phyloP scores from a whole-genome alignment of 2,888 invertebrate species.

The Athripsodes cinereus region DNA sequence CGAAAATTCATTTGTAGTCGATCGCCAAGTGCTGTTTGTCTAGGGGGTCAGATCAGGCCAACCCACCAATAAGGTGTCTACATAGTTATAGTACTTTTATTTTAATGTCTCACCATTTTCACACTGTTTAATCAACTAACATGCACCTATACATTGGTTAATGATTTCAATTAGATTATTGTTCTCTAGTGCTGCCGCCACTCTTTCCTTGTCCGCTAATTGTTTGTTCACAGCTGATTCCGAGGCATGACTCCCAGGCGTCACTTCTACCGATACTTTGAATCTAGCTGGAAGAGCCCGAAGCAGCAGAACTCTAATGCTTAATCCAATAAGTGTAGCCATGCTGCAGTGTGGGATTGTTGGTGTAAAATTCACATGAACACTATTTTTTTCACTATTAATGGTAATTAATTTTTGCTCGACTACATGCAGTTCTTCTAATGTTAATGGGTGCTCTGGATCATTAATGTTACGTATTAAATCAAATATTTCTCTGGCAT shows the following conservation, averaged over 20 bases:
- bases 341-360: conserved; percentile 99
- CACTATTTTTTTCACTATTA: conserved; percentile 62
- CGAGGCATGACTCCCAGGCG: conserved; percentile 88
- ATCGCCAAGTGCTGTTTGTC: too few relatives aligned
- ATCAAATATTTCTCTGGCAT: conserved; percentile 87
- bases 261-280: conserved; percentile 82
- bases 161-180: conserved; percentile 85
- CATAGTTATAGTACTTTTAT: too few relatives aligned
- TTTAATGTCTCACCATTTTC: too few relatives aligned
- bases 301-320: conserved; percentile 74
- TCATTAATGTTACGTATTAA: conserved; percentile 91
- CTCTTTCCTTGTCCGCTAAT: conserved; percentile 94
- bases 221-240: conserved; percentile 96
- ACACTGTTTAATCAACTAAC: too few relatives aligned
- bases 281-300: conserved; percentile 77
- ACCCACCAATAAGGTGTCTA: too few relatives aligned
- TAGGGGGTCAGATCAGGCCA: too few relatives aligned
- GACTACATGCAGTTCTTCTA: conserved; percentile 93
- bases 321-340: conserved; percentile 75
- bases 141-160: conserved; percentile 73
- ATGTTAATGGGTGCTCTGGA: conserved; percentile 93
- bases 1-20: too few relatives aligned
- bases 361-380: conserved; percentile 85
- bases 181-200: conserved; percentile 96
- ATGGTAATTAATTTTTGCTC: conserved; percentile 76